Evolutionary conservation across 1,140 invertebrate species (phyloP).

Genomic region (Ridgeia piscesae): DNA sequence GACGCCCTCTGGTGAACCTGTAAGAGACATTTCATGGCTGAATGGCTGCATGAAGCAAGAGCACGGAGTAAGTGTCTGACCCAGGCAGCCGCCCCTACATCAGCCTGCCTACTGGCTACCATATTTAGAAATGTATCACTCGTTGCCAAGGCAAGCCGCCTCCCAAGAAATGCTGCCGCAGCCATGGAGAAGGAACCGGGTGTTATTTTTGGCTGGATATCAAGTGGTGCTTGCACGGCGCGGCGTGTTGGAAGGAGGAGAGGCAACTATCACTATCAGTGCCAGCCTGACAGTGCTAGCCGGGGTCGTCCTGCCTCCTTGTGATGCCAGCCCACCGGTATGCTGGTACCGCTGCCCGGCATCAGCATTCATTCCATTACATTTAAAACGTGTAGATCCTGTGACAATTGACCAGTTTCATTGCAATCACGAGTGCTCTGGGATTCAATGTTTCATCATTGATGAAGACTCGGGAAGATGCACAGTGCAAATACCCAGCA

Average conservation of each 20-base stretch:
- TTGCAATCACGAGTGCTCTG: background rate
- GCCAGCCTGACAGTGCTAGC: background rate
- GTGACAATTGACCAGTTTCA: background rate
- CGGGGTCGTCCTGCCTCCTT: background rate
- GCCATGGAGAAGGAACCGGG: background rate
- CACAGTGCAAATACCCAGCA: background rate
- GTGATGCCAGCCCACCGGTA: background rate
- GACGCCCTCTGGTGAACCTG: background rate
- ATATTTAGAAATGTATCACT: slow-evolving; percentile 2
- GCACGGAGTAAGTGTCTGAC: background rate
- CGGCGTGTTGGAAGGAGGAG: too few species aligned
- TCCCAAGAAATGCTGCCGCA: background rate
- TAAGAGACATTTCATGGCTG: background rate
- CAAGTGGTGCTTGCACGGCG: background rate
- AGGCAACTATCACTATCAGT: too few species aligned
- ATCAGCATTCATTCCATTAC: background rate
- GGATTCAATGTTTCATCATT: background rate
- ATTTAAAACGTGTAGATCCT: background rate
- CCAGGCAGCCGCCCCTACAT: background rate
- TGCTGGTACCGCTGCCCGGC: background rate
- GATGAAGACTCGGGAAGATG: background rate
- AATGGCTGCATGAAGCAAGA: background rate
- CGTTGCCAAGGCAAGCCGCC: background rate
- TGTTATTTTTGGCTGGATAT: slow-evolving; percentile 6
- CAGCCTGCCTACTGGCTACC: background rate